These are phyloP conservation scores for Sciurus carolinensis DNA, from an alignment of 2,797 vertebrate genomes.

Conservation along the genomic window DNA sequence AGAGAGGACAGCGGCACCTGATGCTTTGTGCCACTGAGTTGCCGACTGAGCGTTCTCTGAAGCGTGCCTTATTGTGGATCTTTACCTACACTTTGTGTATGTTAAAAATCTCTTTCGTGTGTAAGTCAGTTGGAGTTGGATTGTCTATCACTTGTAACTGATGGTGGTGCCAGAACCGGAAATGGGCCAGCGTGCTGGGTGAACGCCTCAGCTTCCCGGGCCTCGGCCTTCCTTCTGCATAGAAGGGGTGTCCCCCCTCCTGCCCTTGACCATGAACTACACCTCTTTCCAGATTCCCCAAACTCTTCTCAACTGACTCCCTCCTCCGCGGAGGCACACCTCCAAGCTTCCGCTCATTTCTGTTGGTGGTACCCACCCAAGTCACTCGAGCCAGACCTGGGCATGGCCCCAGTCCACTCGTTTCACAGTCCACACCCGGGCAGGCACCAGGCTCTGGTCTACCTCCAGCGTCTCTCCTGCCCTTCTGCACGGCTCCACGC, in stretches of 20 bases:
- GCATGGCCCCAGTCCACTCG: neutral
- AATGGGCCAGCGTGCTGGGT: neutral
- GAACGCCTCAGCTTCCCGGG: neutral
- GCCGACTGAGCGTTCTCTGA: neutral
- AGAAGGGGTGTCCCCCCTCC: neutral
- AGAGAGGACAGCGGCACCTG: neutral
- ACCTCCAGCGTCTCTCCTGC: neutral
- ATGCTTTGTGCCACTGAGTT: neutral
- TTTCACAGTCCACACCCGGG: neutral
- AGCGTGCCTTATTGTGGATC: neutral
- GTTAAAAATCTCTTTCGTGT: conserved; percentile 5
- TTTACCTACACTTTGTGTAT: neutral
- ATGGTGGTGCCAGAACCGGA: neutral
- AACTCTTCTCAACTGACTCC: neutral
- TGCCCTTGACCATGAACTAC: neutral
- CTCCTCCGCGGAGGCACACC: neutral
- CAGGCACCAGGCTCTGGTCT: neutral
- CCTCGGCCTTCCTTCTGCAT: neutral
- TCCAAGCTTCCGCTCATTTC: neutral
- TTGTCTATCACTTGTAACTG: neutral
- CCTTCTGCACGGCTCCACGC: neutral
- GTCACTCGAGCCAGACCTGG: neutral
- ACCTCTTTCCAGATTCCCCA: neutral
- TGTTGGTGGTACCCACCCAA: neutral
- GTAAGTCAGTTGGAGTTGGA: neutral